A percentile compares a stretch with the other conserved stretches of the same genome.
These are phyloP conservation scores for Excalfactoria chinensis DNA, from an alignment of 2,113 vertebrate genomes.

Conservation along the genomic window DNA sequence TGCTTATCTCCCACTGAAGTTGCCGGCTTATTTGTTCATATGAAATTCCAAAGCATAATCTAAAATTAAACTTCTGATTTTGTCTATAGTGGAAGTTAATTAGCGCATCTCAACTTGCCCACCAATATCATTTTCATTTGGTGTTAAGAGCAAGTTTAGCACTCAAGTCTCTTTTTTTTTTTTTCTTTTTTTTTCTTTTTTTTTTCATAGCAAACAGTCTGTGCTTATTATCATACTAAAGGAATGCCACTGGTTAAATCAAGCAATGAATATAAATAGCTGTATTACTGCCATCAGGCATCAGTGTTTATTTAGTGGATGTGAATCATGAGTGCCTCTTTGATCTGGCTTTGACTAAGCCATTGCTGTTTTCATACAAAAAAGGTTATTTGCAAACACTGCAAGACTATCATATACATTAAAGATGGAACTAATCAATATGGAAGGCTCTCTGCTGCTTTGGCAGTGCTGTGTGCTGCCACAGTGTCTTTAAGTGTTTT, in stretches of 20 bases:
- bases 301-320: conserved; percentile 85
- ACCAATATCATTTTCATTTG: conserved; percentile 80
- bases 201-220: conserved; percentile 75
- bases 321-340: conserved; percentile 79
- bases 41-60: conserved; percentile 71
- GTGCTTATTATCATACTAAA: conserved; percentile 87
- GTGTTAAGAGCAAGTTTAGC: conserved; percentile 79
- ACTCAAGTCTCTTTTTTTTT: conserved; percentile 57
- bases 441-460: conserved; percentile 76
- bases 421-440: conserved; percentile 82
- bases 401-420: conserved; percentile 78
- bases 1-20: background rate
- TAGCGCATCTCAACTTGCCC: conserved; percentile 78
- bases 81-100: conserved; percentile 79
- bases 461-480: conserved; percentile 39
- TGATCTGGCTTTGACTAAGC: conserved; percentile 83
- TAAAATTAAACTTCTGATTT: conserved; percentile 79
- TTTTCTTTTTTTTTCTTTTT: background rate
- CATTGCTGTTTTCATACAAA: conserved; percentile 80
- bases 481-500: conserved; percentile 34
- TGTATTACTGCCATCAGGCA: conserved; percentile 85
- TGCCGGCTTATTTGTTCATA: conserved; percentile 12
- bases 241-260: conserved; percentile 86
- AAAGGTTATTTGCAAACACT: conserved; percentile 82
- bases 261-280: conserved; percentile 87